Conservation (phyloP, 2,888 invertebrate species). For the Hirtodrosophila cameraria region DNA sequence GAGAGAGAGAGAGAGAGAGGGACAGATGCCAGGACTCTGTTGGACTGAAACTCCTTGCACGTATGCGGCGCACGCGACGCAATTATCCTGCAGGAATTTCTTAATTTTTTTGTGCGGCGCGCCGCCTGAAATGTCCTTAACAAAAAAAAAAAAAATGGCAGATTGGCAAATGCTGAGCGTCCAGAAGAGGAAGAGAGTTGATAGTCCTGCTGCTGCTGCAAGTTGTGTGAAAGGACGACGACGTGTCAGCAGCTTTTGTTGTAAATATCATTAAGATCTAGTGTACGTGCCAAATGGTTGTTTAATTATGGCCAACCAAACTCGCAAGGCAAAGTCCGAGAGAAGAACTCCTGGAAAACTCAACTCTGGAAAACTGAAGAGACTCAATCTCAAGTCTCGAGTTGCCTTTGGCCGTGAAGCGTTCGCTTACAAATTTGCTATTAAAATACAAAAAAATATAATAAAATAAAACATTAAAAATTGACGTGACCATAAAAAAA, state of each 20-base stretch:
- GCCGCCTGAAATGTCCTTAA: constrained; percentile 12
- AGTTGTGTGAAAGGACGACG: constrained; percentile 21
- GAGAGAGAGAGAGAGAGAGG: background rate
- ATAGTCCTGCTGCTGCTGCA: constrained; percentile 2
- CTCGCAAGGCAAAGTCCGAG: background rate
- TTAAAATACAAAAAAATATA: constrained; percentile 12
- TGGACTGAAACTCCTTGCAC: constrained; percentile 23
- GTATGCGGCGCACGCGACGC: constrained; percentile 58
- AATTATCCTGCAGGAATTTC: constrained; percentile 73
- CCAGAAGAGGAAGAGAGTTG: constrained; percentile 14
- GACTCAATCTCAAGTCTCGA: background rate
- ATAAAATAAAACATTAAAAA: constrained; percentile 21
- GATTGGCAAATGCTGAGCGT: constrained; percentile 25
- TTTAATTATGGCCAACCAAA: constrained; percentile 62
- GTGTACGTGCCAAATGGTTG: constrained; percentile 74
- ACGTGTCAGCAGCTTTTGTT: constrained; percentile 64
- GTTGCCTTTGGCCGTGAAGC: no score
- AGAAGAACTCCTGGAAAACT: constrained; percentile 6
- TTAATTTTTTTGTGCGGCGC: constrained; percentile 53
- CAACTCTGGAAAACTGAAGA: constrained; percentile 1
- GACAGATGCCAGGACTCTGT: background rate
- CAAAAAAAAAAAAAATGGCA: constrained; percentile 18
- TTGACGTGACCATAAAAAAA: background rate
- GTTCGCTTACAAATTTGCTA: constrained; percentile 17
- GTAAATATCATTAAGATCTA: constrained; percentile 71